A percentile compares a stretch with the other conserved stretches of the same genome.
Evolutionary conservation across 2,797 vertebrate species (phyloP).

Genomic region (Melopsittacus undulatus): DNA sequence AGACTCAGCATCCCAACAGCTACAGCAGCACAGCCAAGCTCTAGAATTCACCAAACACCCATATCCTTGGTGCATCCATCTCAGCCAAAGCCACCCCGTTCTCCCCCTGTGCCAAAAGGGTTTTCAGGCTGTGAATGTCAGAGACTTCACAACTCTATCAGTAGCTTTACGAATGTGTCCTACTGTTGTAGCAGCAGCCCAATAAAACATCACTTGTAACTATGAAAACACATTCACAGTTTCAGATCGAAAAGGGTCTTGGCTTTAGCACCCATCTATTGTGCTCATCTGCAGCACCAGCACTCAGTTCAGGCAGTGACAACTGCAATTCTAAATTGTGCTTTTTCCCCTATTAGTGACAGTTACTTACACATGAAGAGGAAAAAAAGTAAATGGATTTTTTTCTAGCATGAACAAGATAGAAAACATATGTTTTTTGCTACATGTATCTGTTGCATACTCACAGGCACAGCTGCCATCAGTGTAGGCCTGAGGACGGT

Average conservation of each 20-base stretch:
- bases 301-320: neutral
- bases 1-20: neutral
- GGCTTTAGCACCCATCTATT: neutral
- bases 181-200: neutral
- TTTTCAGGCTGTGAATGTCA: neutral
- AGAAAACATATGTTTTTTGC: neutral
- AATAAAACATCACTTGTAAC: neutral
- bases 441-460: constrained; percentile 37
- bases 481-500: constrained; percentile 90
- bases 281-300: neutral
- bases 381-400: neutral
- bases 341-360: neutral
- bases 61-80: rapidly evolving
- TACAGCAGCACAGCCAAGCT: neutral
- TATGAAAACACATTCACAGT: neutral
- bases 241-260: neutral
- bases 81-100: neutral
- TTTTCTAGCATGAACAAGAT: neutral
- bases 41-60: neutral
- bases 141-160: neutral
- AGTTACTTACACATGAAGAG: neutral
- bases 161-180: neutral
- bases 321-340: neutral
- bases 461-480: constrained; percentile 97
- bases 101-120: neutral